Evolutionary conservation across 2,113 vertebrate species (phyloP).

Genomic region (Anser cygnoides): DNA sequence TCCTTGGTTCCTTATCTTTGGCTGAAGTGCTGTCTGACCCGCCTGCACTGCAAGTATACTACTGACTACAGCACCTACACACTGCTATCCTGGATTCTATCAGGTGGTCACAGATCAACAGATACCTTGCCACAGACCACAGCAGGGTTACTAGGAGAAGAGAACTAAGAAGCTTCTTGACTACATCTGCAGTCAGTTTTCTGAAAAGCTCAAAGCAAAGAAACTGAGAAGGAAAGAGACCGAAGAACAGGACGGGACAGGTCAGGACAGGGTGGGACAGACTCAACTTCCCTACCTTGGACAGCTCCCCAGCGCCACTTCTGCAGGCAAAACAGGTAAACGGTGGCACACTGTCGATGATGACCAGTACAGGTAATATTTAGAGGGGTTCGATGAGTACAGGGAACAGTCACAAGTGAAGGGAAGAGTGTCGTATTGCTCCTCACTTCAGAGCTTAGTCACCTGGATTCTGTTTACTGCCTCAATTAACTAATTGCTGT

Average conservation of each 20-base stretch:
- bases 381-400: background rate
- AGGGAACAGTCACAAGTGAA: background rate
- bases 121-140: background rate
- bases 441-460: slow-evolving; percentile 29
- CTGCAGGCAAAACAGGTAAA: background rate
- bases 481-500: slow-evolving; percentile 56
- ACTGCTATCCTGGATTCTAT: background rate
- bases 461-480: slow-evolving; percentile 70
- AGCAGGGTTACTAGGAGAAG: background rate
- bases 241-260: background rate
- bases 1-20: background rate
- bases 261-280: background rate
- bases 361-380: background rate
- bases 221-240: background rate
- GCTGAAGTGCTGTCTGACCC: background rate
- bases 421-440: slow-evolving; percentile 14
- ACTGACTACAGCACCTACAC: background rate
- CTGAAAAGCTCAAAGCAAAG: background rate
- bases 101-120: background rate
- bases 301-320: slow-evolving; percentile 49
- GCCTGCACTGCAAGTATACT: background rate
- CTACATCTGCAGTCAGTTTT: background rate
- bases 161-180: background rate
- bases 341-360: background rate
- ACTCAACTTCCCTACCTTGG: slow-evolving; percentile 57